phyloP scores from a whole-genome alignment of 2,113 vertebrate genomes.

The Semicossyphus pulcher region DNA sequence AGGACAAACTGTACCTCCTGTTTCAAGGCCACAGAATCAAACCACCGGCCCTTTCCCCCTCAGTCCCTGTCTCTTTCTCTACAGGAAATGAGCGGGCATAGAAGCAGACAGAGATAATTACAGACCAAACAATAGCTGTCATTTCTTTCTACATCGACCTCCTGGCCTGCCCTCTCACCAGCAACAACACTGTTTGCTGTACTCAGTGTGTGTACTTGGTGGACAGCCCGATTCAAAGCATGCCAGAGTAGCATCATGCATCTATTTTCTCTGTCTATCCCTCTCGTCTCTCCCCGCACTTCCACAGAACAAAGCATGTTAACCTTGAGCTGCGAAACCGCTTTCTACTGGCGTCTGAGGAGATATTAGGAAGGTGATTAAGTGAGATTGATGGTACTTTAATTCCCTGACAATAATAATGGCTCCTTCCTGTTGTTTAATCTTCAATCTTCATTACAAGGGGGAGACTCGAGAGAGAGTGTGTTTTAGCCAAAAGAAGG shows the following conservation, averaged over 20 bases:
- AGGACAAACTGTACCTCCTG: conserved; percentile 66
- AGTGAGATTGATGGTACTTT: conserved; percentile 82
- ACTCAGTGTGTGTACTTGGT: conserved; percentile 43
- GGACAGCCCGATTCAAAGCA: conserved; percentile 34
- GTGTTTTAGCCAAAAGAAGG: conserved; percentile 70
- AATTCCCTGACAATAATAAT: conserved; percentile 81
- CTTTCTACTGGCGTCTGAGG: conserved; percentile 71
- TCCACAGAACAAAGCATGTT: conserved; percentile 69
- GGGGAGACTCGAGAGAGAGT: conserved; percentile 56
- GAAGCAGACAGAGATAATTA: conserved; percentile 69
- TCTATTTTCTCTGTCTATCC: conserved; percentile 23
- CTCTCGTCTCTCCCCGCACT: conserved; percentile 19
- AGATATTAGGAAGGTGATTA: conserved; percentile 81
- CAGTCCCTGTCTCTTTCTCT: conserved; percentile 28
- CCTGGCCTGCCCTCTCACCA: conserved; percentile 47
- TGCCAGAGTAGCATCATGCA: conserved; percentile 8
- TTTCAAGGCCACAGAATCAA: conserved; percentile 46
- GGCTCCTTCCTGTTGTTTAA: conserved; percentile 79
- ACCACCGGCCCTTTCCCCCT: conserved; percentile 27
- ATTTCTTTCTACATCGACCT: conserved; percentile 56
- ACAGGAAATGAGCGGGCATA: conserved; percentile 64
- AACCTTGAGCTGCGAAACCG: conserved; percentile 77
- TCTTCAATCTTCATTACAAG: conserved; percentile 81
- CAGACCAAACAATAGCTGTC: conserved; percentile 67
- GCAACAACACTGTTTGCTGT: conserved; percentile 30